Evolutionary conservation across 2,113 vertebrate genomes (phyloP), one percentile per base, ranked within the genome.

Genomic region (Chauna torquata): DNA sequence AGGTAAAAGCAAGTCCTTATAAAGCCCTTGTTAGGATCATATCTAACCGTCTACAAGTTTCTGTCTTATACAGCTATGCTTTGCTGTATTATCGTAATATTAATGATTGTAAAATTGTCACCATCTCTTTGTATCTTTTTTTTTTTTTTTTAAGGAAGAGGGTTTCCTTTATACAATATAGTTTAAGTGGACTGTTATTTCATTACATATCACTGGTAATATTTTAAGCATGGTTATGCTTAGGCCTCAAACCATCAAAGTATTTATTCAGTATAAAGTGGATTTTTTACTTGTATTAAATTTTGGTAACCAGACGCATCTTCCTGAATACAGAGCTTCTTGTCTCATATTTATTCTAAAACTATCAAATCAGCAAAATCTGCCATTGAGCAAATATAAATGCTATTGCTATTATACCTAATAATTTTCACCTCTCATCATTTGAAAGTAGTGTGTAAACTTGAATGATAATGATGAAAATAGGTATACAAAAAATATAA

Each of bases 291-390:
- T 55, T 75, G 65, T 38, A 90, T 59, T 4, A 81, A 71, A 23
- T 64, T 66, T 52, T 44, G 5, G 19, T 27, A 61, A 65, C 36
- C 6, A 2, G 52, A 69, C 1, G 0, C 0, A 1, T 25, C 30
- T 70, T 87, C n/a, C 36, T 58, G 66, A 82, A 83, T 17, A 61
- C 8, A 71, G 23, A 72, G 11, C 9, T 86, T 86, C 38, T 64
- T 77, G 40, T 42, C 34, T 85, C 36, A 14, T 78, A 13, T 36
- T 92, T 70, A 86, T 25, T 57, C 47, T 10, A 71, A 86, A 84
- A 24, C 23, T 59, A 36, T 30, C 8, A 68, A 44, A 44, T 50
- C 55, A 78, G 7, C 44, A 84, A 3, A 59, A 71, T 52, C 17
- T 79, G 47, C 16, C 25, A 49, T 0, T 61, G 16, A 81, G 28